Evolutionary conservation across 1,140 invertebrate species (phyloP), one percentile per base, ranked within the genome.

Genomic region (Coenobita brevimanus): DNA sequence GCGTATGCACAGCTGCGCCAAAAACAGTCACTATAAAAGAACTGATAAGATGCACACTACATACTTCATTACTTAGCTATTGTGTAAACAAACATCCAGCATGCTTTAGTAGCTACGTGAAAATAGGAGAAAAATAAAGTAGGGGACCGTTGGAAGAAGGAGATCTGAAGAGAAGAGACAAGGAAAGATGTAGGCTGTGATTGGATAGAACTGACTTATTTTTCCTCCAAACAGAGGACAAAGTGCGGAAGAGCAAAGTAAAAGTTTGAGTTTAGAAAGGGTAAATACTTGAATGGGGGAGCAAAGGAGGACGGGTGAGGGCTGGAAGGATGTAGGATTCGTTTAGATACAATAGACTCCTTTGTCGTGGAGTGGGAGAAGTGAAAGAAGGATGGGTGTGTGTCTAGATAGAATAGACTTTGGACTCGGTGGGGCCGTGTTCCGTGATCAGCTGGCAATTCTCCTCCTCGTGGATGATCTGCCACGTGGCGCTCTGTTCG

Each of bases 401-500:
- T 27, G 30, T 1, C 8, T 90, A 90, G 30, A 90, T 90, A 24
- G 88, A 90, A 82, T 90, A 90, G 64, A 90, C 89, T 90, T 90
- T 90, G 57, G 89, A 90, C 33, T 84, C 69, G 27, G 89, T 89
- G 38, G 89, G 89, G 13, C 89, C 89, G 78, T 90, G 89, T 67
- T 90, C 89, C 41, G 89, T 90, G 78, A 90, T 86, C 24, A 90
- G 83, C 75, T 90, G 85, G 69, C 89, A 90, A 43, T 90, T 90
- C 73, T 90, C 89, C 27, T 88, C 67, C 46, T 90, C 89, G 78
- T 90, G 87, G 46, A 90, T 90, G 24, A 83, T 83, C 76, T 89
- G 89, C 89, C 89, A 90, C 38, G 89, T 90, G 69, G 89, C 89
- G 73, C 89, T 90, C 73, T 89, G 82, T 60, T 90, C 89, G 15